Evolutionary conservation across 2,797 vertebrate species (phyloP).

Genomic region (Anguilla marmorata): DNA sequence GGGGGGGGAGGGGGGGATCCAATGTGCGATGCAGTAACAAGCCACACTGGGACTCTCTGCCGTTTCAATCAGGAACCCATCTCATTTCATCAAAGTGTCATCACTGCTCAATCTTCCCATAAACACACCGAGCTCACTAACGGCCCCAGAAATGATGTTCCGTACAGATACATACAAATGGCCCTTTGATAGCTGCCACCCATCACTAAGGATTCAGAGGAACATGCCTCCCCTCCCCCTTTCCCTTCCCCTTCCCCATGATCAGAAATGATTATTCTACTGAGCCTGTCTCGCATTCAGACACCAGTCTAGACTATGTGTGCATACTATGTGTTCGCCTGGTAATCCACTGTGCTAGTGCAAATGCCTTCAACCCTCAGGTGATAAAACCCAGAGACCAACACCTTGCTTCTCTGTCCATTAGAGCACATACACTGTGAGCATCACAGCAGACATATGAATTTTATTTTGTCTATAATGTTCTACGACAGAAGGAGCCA

Average conservation of each 20-base stretch:
- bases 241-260: background rate
- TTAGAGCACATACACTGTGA: background rate
- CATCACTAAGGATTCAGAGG: background rate
- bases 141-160: background rate
- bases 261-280: background rate
- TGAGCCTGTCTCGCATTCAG: background rate
- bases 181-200: background rate
- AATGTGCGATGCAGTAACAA: background rate
- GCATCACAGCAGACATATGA: background rate
- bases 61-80: conserved; percentile 11
- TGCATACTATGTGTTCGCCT: background rate
- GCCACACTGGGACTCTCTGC: background rate
- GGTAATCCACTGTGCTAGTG: background rate
- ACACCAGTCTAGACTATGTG: background rate
- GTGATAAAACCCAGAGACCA: background rate
- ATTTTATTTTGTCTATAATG: background rate
- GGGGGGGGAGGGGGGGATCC: background rate
- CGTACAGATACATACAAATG: background rate
- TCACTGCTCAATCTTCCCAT: background rate
- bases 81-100: conserved; percentile 5
- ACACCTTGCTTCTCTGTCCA: background rate
- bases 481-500: background rate
- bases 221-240: background rate
- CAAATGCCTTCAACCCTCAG: background rate
- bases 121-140: background rate